Percentiles rank a stretch among this genome's conserved stretches.
These are phyloP conservation scores for Tinamus major DNA, from an alignment of 2,797 vertebrate species.

Conservation along the genomic window DNA sequence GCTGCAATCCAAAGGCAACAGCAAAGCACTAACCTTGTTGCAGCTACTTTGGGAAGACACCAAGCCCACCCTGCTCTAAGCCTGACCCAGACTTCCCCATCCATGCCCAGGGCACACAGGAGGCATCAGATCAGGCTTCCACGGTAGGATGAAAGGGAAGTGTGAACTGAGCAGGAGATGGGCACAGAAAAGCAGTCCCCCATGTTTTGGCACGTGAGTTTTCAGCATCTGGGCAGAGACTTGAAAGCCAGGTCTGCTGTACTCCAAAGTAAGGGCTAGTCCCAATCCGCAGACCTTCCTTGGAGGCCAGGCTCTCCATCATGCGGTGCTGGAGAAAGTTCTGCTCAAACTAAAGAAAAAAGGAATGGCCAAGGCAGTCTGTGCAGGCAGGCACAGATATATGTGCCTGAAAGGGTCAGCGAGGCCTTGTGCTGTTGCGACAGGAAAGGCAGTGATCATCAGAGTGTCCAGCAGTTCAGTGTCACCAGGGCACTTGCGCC, in stretches of 20 bases:
- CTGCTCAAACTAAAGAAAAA: not conserved
- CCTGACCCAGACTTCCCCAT: not conserved
- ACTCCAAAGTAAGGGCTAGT: not conserved
- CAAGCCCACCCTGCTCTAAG: not conserved
- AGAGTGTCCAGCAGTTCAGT: not conserved
- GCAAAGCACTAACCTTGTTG: fast-evolving
- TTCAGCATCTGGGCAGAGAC: not conserved
- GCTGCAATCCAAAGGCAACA: not conserved
- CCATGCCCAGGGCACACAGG: not conserved
- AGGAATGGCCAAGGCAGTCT: not conserved
- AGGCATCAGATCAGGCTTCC: not conserved
- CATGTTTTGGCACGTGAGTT: slow-evolving; percentile 42
- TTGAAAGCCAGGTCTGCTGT: not conserved
- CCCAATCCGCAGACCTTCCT: not conserved
- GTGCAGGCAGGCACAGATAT: not conserved
- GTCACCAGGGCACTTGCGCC: not conserved
- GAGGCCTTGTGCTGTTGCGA: not conserved
- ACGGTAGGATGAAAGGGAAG: not conserved
- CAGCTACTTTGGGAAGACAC: not conserved
- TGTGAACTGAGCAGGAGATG: not conserved
- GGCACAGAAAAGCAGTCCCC: not conserved
- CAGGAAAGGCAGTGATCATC: not conserved
- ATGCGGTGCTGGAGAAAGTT: not conserved
- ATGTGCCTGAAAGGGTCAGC: not conserved
- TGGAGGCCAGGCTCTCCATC: not conserved